Conservation (phyloP, 2,888 invertebrate genomes). For the Helobdella robusta region DNA sequence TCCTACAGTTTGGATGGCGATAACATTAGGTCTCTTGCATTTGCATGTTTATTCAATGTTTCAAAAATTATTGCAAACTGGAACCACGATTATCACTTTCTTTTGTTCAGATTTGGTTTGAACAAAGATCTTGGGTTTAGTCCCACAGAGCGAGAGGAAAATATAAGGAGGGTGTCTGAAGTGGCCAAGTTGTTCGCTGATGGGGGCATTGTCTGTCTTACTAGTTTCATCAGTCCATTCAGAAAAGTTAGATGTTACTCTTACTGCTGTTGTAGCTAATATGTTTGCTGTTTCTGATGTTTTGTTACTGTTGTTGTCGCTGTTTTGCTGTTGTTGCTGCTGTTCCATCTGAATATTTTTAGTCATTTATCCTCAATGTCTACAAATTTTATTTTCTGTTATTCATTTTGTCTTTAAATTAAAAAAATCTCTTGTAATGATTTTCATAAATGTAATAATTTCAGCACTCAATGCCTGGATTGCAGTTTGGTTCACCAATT, state of each 20-base stretch:
- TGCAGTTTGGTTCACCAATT: too few species aligned
- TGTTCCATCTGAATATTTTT: neutral
- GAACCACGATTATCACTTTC: too few species aligned
- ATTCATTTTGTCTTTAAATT: too few species aligned
- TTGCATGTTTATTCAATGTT: too few species aligned
- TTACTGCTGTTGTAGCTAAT: neutral
- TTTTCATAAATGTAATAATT: neutral
- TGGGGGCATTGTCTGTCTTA: conserved; percentile 85
- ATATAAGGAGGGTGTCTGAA: conserved; percentile 90
- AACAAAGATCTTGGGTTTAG: conserved; percentile 90
- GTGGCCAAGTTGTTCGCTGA: conserved; percentile 95
- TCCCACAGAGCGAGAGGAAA: conserved; percentile 87
- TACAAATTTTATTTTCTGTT: too few species aligned
- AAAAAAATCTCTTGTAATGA: neutral
- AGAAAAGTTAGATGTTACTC: conserved; percentile 57
- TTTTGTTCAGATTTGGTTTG: conserved; percentile 83
- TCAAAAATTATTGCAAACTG: too few species aligned
- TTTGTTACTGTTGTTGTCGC: too few species aligned
- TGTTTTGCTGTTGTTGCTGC: too few species aligned
- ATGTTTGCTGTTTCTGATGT: neutral
- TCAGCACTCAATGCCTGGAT: too few species aligned
- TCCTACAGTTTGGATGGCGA: conserved; percentile 95
- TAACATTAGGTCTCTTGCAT: conserved; percentile 86
- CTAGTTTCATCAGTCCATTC: conserved; percentile 95
- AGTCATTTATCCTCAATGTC: neutral